These are phyloP conservation scores for Rhingia campestris DNA, from an alignment of 2,888 invertebrate genomes.

Conservation along the genomic window DNA sequence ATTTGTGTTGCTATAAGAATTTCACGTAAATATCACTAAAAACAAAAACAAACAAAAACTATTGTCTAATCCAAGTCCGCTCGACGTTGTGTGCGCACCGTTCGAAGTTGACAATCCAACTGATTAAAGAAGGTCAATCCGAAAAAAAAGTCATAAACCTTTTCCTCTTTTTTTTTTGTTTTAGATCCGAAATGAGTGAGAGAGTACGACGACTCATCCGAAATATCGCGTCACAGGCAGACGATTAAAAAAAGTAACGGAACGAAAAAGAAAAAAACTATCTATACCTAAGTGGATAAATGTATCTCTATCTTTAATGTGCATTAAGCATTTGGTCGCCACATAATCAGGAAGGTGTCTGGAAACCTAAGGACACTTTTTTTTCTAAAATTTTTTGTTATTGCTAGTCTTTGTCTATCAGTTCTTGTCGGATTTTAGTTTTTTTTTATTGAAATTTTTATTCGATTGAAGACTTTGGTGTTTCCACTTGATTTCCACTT, in stretches of 20 bases:
- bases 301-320: constrained; percentile 52
- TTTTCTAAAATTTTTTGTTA: background rate
- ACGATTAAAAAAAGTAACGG: constrained; percentile 23
- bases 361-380: constrained; percentile 63
- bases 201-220: constrained; percentile 47
- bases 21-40: background rate
- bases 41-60: background rate
- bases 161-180: background rate
- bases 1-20: too few species aligned
- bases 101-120: constrained; percentile 63
- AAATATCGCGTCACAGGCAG: constrained; percentile 32
- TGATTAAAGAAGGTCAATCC: constrained; percentile 57
- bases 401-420: background rate
- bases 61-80: background rate
- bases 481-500: constrained; percentile 67
- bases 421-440: background rate
- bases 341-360: constrained; percentile 71
- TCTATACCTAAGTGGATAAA: constrained; percentile 54
- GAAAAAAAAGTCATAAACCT: constrained; percentile 10
- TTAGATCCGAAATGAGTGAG: constrained; percentile 2
- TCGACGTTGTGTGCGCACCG: constrained; percentile 15
- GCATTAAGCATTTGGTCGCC: constrained; percentile 72
- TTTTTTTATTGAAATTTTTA: constrained; percentile 19
- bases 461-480: constrained; percentile 13
- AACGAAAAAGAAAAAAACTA: constrained; percentile 26